Conservation (phyloP, 2,888 invertebrate genomes). For the Sphecodes monilicornis region DNA sequence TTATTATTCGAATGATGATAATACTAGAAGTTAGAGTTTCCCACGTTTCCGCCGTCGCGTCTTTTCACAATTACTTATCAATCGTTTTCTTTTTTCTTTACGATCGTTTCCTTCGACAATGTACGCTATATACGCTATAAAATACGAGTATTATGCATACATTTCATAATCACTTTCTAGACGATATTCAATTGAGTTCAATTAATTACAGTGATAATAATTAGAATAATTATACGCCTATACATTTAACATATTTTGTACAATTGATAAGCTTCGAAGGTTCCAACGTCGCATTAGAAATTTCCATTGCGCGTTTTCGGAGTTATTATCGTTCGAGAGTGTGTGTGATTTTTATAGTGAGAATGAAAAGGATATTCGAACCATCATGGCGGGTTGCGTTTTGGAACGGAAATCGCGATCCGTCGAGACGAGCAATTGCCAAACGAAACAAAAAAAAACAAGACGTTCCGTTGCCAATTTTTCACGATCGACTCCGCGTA, state of each 20-base stretch:
- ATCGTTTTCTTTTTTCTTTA: conserved; percentile 26
- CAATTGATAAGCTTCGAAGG: conserved; percentile 80
- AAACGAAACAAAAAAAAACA: conserved; percentile 29
- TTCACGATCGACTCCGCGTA: conserved; percentile 51
- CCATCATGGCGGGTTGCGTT: background rate
- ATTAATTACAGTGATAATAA: conserved; percentile 72
- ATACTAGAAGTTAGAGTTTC: conserved; percentile 1
- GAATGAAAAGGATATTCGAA: background rate
- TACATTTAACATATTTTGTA: conserved; percentile 81
- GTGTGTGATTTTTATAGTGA: background rate
- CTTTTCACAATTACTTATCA: conserved; percentile 44
- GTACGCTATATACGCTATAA: conserved; percentile 70
- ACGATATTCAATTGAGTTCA: conserved; percentile 70
- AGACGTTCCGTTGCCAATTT: conserved; percentile 21
- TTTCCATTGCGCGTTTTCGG: conserved; percentile 44
- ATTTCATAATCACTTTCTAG: conserved; percentile 71
- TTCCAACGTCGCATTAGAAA: conserved; percentile 69
- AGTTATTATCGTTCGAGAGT: conserved; percentile 16
- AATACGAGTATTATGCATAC: conserved; percentile 78
- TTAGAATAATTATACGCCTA: conserved; percentile 75
- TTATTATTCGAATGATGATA: background rate
- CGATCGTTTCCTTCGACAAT: conserved; percentile 31
- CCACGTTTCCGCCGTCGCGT: conserved; percentile 28
- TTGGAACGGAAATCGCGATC: conserved; percentile 61
- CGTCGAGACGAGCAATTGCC: conserved; percentile 65